phyloP scores from a whole-genome alignment of 2,888 invertebrate genomes.

The Hofmannophila pseudospretella region DNA sequence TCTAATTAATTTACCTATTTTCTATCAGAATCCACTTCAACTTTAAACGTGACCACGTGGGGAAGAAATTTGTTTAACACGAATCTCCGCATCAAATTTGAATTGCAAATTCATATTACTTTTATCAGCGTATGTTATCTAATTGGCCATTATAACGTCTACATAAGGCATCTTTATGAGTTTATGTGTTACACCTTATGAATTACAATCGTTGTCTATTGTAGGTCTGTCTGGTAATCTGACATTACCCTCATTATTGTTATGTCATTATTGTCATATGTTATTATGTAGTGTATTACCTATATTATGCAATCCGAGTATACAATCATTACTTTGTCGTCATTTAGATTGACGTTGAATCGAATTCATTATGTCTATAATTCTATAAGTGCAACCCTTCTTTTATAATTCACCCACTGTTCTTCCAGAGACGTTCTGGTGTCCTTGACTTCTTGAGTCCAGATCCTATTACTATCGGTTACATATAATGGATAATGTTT shows the following conservation, averaged over 20 bases:
- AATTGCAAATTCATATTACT: not conserved
- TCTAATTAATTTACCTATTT: no score
- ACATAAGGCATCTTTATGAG: constrained; percentile 7
- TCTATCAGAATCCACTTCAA: no score
- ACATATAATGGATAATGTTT: no score
- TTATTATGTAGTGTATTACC: not conserved
- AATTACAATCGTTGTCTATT: constrained; percentile 16
- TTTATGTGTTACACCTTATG: constrained; percentile 10
- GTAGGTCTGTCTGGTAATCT: constrained; percentile 18
- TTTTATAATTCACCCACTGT: no score
- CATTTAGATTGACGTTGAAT: not conserved
- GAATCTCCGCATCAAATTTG: no score
- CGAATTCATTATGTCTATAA: no score
- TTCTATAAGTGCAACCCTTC: no score
- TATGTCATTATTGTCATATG: constrained; percentile 9
- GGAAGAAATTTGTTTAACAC: no score
- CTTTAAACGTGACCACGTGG: no score
- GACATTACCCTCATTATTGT: constrained; percentile 22
- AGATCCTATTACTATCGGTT: no score
- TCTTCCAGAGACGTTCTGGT: no score
- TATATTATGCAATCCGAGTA: not conserved
- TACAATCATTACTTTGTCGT: not conserved
- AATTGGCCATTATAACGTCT: constrained; percentile 10
- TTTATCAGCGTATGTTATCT: constrained; percentile 3
- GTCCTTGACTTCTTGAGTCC: no score